Conservation (phyloP, 2,888 invertebrate species). For the Lordiphosa andalusiaca region DNA sequence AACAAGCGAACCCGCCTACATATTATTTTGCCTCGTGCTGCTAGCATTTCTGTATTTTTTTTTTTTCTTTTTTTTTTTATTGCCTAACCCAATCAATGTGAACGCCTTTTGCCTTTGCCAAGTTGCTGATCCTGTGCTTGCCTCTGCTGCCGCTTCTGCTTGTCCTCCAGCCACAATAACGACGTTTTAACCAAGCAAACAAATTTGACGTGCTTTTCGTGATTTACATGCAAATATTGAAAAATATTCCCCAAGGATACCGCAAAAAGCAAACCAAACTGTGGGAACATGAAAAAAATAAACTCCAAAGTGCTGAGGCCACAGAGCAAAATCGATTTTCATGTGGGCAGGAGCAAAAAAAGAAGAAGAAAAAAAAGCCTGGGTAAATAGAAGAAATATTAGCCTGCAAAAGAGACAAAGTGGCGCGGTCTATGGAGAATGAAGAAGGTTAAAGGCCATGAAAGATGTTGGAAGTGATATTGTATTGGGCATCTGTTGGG, state of each 20-base stretch:
- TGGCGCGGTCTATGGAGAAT: constrained; percentile 30
- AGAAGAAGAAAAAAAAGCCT: constrained; percentile 42
- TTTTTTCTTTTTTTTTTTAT: constrained; percentile 46
- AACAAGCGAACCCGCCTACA: constrained; percentile 20
- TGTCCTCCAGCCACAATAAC: constrained; percentile 58
- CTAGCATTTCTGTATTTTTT: background rate
- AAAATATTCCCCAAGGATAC: constrained; percentile 71
- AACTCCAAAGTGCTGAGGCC: constrained; percentile 40
- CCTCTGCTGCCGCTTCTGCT: background rate
- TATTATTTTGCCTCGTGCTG: background rate
- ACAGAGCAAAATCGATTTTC: constrained; percentile 67
- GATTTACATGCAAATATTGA: constrained; percentile 78
- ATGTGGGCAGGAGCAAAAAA: constrained; percentile 40
- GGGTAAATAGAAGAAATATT: constrained; percentile 68
- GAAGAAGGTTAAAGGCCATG: no score
- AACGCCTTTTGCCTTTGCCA: constrained; percentile 42
- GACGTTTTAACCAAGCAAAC: constrained; percentile 74
- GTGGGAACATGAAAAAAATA: constrained; percentile 29
- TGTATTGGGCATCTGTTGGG: no score
- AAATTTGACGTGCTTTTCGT: constrained; percentile 77
- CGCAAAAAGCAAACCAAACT: constrained; percentile 65
- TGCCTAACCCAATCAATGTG: constrained; percentile 69
- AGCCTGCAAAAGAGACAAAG: constrained; percentile 70
- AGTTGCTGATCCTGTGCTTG: constrained; percentile 4
- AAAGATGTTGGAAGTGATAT: no score